Evolutionary conservation across 2,797 vertebrate species (phyloP).

Genomic region (Propithecus perrieri): DNA sequence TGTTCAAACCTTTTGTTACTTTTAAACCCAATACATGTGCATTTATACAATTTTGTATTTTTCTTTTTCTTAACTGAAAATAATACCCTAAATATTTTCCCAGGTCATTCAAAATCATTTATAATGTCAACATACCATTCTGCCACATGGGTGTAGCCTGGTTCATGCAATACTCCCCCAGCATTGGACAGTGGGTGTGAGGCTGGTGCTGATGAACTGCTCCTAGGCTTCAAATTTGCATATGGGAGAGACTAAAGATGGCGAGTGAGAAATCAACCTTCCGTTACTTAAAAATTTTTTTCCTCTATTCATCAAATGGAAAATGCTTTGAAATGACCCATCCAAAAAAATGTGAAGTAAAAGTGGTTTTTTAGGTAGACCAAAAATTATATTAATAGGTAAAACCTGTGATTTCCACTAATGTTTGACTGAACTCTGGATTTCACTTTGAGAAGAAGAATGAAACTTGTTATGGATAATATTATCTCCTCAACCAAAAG

Average conservation of each 20-base stretch:
- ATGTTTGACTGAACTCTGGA: not conserved
- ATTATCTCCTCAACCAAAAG: slow-evolving; percentile 48
- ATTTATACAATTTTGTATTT: not conserved
- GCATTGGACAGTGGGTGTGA: not conserved
- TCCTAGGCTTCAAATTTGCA: not conserved
- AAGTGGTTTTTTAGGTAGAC: not conserved
- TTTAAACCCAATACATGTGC: not conserved
- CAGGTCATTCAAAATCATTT: not conserved
- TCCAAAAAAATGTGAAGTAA: not conserved
- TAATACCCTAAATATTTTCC: not conserved
- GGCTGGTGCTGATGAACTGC: not conserved
- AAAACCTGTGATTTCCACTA: not conserved
- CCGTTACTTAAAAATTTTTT: not conserved
- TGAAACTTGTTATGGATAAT: slow-evolving; percentile 41
- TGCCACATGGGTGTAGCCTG: not conserved
- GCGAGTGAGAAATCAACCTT: not conserved
- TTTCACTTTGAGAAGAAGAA: slow-evolving; percentile 58
- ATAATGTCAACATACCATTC: not conserved
- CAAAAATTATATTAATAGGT: not conserved
- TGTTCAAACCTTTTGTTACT: not conserved
- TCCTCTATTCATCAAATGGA: not conserved
- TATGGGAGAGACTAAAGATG: not conserved
- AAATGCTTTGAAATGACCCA: not conserved
- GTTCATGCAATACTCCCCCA: not conserved
- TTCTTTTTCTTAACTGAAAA: not conserved